These are phyloP conservation scores for Calyptomena viridis DNA, from an alignment of 2,113 vertebrate genomes.

Conservation along the genomic window DNA sequence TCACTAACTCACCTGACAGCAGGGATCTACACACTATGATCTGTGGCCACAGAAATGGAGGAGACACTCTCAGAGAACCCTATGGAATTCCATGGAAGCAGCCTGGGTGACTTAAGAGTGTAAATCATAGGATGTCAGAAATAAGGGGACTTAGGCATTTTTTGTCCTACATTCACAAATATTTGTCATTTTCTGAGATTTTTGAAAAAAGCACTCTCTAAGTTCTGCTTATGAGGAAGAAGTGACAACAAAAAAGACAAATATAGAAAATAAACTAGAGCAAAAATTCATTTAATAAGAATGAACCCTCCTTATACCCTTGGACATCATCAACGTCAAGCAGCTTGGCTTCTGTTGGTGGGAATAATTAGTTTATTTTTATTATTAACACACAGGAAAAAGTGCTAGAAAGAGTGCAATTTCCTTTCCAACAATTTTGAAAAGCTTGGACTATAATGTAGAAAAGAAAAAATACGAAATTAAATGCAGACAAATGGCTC, in stretches of 20 bases:
- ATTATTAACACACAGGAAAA: neutral
- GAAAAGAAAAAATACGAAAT: rapidly evolving
- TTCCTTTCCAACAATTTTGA: neutral
- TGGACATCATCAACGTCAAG: neutral
- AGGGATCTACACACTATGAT: neutral
- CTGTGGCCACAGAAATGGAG: neutral
- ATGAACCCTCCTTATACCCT: neutral
- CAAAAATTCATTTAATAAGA: neutral
- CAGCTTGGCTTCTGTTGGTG: neutral
- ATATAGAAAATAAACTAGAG: neutral
- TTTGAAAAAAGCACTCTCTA: neutral
- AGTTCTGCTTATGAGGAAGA: neutral
- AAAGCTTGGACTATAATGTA: neutral
- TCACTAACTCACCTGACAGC: neutral
- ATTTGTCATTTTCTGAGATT: neutral
- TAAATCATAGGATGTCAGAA: neutral
- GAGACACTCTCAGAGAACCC: neutral
- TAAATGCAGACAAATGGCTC: neutral
- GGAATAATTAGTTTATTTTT: neutral
- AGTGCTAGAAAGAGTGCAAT: neutral
- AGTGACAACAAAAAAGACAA: neutral
- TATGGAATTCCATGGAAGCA: neutral
- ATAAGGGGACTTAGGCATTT: neutral
- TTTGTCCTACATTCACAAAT: neutral
- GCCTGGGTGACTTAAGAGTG: neutral